Evolutionary conservation across 2,797 vertebrate species (phyloP), one percentile per base, ranked within the genome.

Genomic region (Neoniphon sammara): DNA sequence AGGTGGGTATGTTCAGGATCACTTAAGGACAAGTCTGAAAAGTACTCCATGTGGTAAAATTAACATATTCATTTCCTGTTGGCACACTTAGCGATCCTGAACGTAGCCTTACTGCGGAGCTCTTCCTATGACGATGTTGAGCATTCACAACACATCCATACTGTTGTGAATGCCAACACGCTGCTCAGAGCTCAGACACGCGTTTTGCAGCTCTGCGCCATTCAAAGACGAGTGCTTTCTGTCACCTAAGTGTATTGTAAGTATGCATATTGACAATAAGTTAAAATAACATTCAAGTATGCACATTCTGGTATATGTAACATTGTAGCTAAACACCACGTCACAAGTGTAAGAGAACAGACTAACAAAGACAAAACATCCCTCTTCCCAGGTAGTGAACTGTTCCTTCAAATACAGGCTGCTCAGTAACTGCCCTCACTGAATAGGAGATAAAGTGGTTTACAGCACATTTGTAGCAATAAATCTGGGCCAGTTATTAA

Each of bases 251-350:
- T 58, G 47, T 56, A 62, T 30, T 58, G 44, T 50, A 75, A 65
- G 73, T 66, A 58, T 47, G 73, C 18, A 77, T 21, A 20, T n/a
- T 76, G 65, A 75, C 71, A 89, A 84, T 84, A 83, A 85, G 72
- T 89, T 86, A 77, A 66, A 47, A 25, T 36, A 55, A 77, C 70
- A 87, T 88, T 90, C 81, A 87, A 85, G 78, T 85, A 78, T 70
- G 34, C 54, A 66, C 54, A 84, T 66, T 87, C 56, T 63, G 54
- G 70, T 47, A 60, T 71, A n/a, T 63, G 54, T 75, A 84, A 91
- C 76, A 82, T 54, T 54, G 11, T 30, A 49, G 81, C 56, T 23
- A n/a, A 3, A 78, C 21, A 64, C 56, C 47, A 70, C 65, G 58
- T 27, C 52, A 61, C 70, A 60, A 75, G 47, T 49, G 42, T 52